Evolutionary conservation across 2,888 invertebrate genomes (phyloP).

Genomic region (Tenthredo notha): DNA sequence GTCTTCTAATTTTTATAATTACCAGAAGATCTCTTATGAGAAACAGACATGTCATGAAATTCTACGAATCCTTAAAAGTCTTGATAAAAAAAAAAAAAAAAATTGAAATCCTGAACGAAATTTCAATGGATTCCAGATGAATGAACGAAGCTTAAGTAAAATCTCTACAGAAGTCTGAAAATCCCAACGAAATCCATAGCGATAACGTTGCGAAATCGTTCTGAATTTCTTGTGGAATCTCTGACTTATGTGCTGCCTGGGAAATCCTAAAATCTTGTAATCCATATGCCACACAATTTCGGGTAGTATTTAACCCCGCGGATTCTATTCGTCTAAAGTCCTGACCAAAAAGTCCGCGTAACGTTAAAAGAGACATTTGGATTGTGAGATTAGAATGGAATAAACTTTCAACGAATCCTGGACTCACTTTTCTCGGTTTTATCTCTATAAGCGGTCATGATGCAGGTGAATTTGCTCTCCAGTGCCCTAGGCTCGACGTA

Average conservation of each 20-base stretch:
- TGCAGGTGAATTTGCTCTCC: conserved; percentile 85
- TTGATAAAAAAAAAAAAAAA: background rate
- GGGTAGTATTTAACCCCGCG: background rate
- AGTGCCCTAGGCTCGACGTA: conserved; percentile 83
- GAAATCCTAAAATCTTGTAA: conserved; percentile 5
- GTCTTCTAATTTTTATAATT: no score
- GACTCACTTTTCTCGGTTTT: conserved; percentile 79
- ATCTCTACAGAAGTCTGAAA: background rate
- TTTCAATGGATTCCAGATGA: background rate
- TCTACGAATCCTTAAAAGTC: no score
- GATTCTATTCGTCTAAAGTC: background rate
- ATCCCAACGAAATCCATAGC: background rate
- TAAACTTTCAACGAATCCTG: background rate
- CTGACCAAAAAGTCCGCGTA: background rate
- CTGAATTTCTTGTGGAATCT: background rate
- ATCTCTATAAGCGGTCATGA: conserved; percentile 88
- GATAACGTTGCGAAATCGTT: background rate
- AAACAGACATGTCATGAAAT: no score
- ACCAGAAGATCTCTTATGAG: no score
- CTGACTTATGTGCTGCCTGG: background rate
- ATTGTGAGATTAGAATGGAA: background rate
- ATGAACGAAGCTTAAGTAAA: background rate
- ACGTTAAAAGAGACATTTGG: background rate
- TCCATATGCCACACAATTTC: background rate
- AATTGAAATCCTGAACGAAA: background rate